A percentile compares a stretch with the other conserved stretches of the same genome.
These are phyloP conservation scores for Gopherus evgoodei DNA, from an alignment of 2,113 vertebrate genomes.

Conservation along the genomic window DNA sequence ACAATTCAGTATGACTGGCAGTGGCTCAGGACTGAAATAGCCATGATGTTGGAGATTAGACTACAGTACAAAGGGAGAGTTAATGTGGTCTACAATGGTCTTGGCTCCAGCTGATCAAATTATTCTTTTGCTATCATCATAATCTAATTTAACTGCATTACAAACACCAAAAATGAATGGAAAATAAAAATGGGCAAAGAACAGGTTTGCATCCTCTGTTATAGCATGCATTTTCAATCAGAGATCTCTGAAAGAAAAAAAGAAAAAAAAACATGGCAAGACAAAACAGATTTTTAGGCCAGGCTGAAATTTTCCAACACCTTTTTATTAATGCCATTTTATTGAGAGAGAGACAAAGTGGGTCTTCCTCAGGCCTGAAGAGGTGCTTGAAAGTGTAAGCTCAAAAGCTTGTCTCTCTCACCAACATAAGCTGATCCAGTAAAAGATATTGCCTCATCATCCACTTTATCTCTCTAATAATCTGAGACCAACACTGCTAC, in stretches of 20 bases:
- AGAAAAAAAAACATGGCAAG: accelerated
- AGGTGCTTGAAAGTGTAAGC: background rate
- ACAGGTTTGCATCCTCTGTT: background rate
- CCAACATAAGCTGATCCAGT: background rate
- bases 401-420: background rate
- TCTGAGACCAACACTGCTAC: background rate
- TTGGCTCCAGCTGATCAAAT: background rate
- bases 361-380: background rate
- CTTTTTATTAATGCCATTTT: background rate
- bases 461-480: background rate
- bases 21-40: background rate
- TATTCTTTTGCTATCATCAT: background rate
- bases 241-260: background rate
- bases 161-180: constrained; percentile 7
- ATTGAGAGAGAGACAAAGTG: background rate
- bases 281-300: background rate
- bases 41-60: background rate
- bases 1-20: background rate
- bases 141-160: constrained; percentile 13
- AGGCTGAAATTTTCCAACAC: background rate
- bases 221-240: background rate
- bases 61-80: background rate
- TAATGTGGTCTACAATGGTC: background rate
- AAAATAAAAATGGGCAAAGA: background rate
- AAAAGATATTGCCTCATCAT: background rate